Conservation (phyloP, 1,140 invertebrate species). For the Nephila pilipes region DNA sequence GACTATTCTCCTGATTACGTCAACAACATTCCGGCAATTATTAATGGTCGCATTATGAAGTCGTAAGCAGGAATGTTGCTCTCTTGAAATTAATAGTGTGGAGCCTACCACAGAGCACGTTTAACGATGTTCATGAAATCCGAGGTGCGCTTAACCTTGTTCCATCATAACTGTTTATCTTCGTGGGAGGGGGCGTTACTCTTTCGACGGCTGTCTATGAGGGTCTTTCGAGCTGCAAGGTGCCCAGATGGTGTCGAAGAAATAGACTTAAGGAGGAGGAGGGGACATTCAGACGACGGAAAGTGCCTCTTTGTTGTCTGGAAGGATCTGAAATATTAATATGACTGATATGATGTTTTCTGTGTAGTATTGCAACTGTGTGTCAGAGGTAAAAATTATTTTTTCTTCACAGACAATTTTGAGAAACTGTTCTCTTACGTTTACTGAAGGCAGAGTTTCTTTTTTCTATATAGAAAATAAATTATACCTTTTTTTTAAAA, state of each 20-base stretch:
- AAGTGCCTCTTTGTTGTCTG: background rate
- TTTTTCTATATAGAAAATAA: no score
- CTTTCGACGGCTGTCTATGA: background rate
- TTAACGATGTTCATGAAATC: slow-evolving; percentile 46
- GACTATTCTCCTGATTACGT: slow-evolving; percentile 53
- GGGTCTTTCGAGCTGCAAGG: background rate
- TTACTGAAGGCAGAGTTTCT: no score
- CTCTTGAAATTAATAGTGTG: slow-evolving; percentile 32
- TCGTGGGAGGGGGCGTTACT: background rate
- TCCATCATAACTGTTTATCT: slow-evolving; percentile 59
- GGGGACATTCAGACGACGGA: background rate
- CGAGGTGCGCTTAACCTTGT: slow-evolving; percentile 37
- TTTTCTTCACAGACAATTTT: no score
- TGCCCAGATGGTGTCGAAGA: background rate
- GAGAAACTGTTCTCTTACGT: no score
- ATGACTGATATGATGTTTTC: no score
- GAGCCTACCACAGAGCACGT: slow-evolving; percentile 13
- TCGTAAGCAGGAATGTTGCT: slow-evolving; percentile 53
- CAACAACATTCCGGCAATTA: slow-evolving; percentile 66
- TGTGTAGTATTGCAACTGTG: no score
- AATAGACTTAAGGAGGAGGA: background rate
- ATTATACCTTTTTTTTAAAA: no score
- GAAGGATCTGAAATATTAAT: no score
- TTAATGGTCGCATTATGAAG: slow-evolving; percentile 70
- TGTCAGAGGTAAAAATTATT: no score